Evolutionary conservation across 2,888 invertebrate genomes (phyloP), one percentile per base, ranked within the genome.

Genomic region (Hydroisotoma schaefferi): DNA sequence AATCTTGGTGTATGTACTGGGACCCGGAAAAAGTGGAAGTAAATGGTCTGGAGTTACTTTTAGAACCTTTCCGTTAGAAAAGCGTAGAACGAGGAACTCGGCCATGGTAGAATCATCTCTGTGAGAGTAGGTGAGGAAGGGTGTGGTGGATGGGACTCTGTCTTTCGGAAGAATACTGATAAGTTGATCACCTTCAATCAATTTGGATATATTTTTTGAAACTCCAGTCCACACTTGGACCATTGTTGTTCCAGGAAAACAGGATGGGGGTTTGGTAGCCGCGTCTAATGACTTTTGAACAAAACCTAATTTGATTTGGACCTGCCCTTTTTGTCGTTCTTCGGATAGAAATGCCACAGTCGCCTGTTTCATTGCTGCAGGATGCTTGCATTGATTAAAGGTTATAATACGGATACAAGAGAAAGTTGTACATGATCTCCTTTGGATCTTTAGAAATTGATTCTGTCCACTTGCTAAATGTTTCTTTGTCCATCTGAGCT

Each of bases 121-220:
- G 26, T 59, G 55, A n/a, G 55, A 22, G 38, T 26, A 59, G 2
- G 59, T 59, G 20, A 54, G 55, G 28, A 59, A 59, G 27, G 59
- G 46, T 8, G 20, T 40, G 1, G 40, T 20, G 6, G 23, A 1
- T 6, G 4, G 28, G n/a, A n/a, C n/a, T n/a, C n/a, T n/a, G n/a
- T n/a, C n/a, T n/a, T n/a, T n/a, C n/a, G n/a, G n/a, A 4, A 25
- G 5, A 44, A 18, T n/a, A n/a, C 43, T 46, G 4, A 20, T 46
- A 15, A 46, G 23, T 6, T 20, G 8, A 15, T 54, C 43, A 25
- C 1, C n/a, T 5, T 6, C 2, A 4, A 18, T 20, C 20, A 46
- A 4, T 15, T 55, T 26, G 23, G 43, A 54, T 37, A 18, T 29
- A 12, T 5, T 22, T 37, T 15, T 44, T 3, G 3, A 10, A 15